phyloP scores from a whole-genome alignment of 2,888 invertebrate genomes.

The Andrena minutula region DNA sequence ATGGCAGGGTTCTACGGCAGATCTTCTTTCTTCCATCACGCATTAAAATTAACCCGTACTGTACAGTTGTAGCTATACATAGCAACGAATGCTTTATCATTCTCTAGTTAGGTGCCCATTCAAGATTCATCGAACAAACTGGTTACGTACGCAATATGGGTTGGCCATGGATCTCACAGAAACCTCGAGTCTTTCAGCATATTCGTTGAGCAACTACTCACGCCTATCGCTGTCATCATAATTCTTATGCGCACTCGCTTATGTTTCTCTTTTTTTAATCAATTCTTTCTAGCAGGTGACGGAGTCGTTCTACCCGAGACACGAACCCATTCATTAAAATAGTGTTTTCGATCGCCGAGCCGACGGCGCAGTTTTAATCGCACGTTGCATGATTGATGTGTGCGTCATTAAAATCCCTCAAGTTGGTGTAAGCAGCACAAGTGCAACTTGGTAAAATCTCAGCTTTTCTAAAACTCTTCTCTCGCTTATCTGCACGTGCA shows the following conservation, averaged over 20 bases:
- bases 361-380: no score
- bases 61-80: neutral
- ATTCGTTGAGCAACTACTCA: slow-evolving; percentile 42
- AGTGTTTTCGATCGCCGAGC: neutral
- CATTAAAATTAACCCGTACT: slow-evolving; percentile 12
- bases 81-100: neutral
- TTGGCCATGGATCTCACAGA: slow-evolving; percentile 30
- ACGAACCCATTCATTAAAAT: neutral
- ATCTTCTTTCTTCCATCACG: slow-evolving; percentile 12
- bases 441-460: no score
- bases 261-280: slow-evolving; percentile 51
- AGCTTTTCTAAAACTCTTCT: neutral
- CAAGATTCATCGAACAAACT: neutral
- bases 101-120: neutral
- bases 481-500: neutral
- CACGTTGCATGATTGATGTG: no score
- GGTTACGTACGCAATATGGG: neutral
- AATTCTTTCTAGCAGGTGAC: slow-evolving; percentile 73
- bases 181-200: slow-evolving; percentile 65
- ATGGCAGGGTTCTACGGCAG: slow-evolving; percentile 23
- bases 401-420: no score
- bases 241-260: slow-evolving; percentile 41
- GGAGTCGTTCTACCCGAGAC: slow-evolving; percentile 55
- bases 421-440: no score
- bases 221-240: slow-evolving; percentile 49